A percentile compares a stretch with the other conserved stretches of the same genome.
These are phyloP conservation scores for Congeria kusceri DNA, from an alignment of 2,888 invertebrate species.

Conservation along the genomic window DNA sequence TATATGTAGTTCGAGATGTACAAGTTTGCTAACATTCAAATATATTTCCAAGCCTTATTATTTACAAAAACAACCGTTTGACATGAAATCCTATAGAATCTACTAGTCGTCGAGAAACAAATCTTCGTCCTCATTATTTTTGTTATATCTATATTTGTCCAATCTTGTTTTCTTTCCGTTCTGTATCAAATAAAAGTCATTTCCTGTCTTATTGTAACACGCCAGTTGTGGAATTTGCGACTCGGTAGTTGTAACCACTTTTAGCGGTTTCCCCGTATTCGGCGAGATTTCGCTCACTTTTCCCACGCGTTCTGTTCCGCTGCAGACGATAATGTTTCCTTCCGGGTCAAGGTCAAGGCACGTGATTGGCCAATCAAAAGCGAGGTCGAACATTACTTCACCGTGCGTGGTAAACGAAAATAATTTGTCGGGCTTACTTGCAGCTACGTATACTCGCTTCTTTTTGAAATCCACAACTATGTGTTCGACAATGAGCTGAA, in stretches of 20 bases:
- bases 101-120: no score
- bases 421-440: slow-evolving; percentile 40
- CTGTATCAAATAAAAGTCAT: slow-evolving; percentile 33
- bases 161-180: slow-evolving; percentile 23
- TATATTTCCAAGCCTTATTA: no score
- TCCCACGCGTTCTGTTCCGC: slow-evolving; percentile 23
- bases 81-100: no score
- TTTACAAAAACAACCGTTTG: no score
- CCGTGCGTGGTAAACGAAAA: slow-evolving; percentile 45
- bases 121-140: slow-evolving; percentile 16
- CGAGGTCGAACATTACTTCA: slow-evolving; percentile 44
- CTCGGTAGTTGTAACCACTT: slow-evolving; percentile 21
- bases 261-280: slow-evolving; percentile 33
- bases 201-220: slow-evolving; percentile 29
- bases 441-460: slow-evolving; percentile 40
- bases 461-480: slow-evolving; percentile 38
- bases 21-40: no score
- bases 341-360: slow-evolving; percentile 40
- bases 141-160: slow-evolving; percentile 35
- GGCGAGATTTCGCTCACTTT: slow-evolving; percentile 35
- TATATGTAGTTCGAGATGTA: no score
- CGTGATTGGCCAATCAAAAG: slow-evolving; percentile 30
- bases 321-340: slow-evolving; percentile 28
- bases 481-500: slow-evolving; percentile 27
- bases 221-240: slow-evolving; percentile 18